Evolutionary conservation across 2,113 vertebrate species (phyloP).

Genomic region (Malurus elegans): DNA sequence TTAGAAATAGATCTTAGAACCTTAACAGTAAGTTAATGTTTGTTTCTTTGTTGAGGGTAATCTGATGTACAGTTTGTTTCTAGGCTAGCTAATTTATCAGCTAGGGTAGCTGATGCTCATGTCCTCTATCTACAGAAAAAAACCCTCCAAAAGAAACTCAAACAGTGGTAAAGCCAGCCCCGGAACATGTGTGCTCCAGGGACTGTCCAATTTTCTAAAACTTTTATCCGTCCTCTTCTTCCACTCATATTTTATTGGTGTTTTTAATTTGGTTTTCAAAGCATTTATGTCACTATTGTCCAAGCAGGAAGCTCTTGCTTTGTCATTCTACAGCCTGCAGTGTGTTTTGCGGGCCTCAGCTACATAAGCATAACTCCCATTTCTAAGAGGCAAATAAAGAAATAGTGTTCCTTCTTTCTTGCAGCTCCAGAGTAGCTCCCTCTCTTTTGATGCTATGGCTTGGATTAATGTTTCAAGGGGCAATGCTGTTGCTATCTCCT

Average conservation of each 20-base stretch:
- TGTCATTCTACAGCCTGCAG: neutral
- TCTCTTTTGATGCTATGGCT: neutral
- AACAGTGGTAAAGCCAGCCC: neutral
- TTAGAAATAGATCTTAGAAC: neutral
- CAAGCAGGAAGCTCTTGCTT: neutral
- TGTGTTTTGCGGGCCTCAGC: neutral
- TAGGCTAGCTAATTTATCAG: neutral
- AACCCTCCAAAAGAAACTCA: neutral
- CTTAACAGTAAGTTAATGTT: neutral
- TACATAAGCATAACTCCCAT: neutral
- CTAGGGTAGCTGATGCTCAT: neutral
- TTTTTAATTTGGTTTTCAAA: neutral
- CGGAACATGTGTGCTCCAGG: neutral
- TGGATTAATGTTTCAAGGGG: neutral
- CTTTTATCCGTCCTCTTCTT: neutral
- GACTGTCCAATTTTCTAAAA: neutral
- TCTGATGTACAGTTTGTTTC: neutral
- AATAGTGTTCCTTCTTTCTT: neutral
- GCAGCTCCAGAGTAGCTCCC: neutral
- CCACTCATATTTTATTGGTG: neutral
- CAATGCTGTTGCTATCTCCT: neutral
- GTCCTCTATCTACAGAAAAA: neutral
- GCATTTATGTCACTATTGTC: neutral
- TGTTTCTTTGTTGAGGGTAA: neutral
- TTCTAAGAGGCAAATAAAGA: neutral